phyloP scores from a whole-genome alignment of 2,888 invertebrate species.

The Aproaerema taeniolella region DNA sequence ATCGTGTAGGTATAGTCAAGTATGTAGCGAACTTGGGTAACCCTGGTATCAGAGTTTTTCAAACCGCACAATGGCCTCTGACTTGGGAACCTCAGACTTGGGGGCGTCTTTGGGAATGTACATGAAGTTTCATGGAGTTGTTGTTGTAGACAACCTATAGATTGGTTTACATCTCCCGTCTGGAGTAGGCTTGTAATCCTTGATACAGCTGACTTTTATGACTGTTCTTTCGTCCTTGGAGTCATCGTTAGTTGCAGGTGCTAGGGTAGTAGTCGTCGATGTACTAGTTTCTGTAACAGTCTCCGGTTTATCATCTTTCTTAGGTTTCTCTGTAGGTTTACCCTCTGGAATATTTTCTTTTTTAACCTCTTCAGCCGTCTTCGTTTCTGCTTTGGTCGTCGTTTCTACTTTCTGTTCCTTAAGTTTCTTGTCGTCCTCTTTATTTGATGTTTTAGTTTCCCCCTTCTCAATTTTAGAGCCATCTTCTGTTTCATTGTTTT shows the following conservation, averaged over 20 bases:
- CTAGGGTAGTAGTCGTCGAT: conserved; percentile 2
- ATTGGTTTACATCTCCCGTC: conserved; percentile 57
- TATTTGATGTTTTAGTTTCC: conserved; percentile 5
- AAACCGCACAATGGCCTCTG: no score
- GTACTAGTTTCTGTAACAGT: conserved; percentile 8
- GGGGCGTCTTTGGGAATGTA: no score
- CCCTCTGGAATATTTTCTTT: no score
- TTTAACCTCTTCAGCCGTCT: neutral
- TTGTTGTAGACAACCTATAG: no score
- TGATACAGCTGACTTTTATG: conserved; percentile 42
- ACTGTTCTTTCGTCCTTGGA: conserved; percentile 47
- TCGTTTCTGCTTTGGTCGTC: neutral
- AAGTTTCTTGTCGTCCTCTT: neutral
- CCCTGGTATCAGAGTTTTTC: no score
- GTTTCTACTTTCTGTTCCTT: neutral
- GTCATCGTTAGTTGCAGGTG: conserved; percentile 12
- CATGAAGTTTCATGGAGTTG: no score
- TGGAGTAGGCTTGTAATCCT: conserved; percentile 44
- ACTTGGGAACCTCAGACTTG: no score
- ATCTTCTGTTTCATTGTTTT: conserved; percentile 21
- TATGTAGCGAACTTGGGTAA: no score
- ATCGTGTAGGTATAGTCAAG: no score
- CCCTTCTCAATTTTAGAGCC: conserved; percentile 13
- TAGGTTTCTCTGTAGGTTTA: neutral
- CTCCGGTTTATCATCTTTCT: neutral